Evolutionary conservation across 1,140 invertebrate species (phyloP).

Genomic region (Drosophila ananassae): DNA sequence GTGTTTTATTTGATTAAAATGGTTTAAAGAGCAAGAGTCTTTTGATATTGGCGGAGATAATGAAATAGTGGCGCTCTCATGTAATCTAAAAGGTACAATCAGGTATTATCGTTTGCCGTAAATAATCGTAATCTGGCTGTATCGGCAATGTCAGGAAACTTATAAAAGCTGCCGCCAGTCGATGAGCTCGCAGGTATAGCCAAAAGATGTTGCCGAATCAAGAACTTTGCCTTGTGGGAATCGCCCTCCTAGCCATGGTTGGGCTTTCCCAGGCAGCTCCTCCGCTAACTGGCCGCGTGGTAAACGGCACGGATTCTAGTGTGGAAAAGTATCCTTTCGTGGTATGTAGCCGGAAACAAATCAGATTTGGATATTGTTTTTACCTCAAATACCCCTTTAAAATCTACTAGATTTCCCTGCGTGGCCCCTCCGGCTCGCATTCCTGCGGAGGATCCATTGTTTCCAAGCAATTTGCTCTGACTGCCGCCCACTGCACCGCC

Average conservation of each 20-base stretch:
- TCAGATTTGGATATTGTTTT: neutral
- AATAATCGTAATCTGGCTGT: conserved; percentile 36
- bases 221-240: conserved; percentile 9
- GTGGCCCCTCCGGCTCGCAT: conserved; percentile 79
- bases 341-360: conserved; percentile 33
- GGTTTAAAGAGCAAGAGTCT: conserved; percentile 43
- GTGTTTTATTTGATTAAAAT: conserved; percentile 59
- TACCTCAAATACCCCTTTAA: no score
- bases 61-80: conserved; percentile 30
- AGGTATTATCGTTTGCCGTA: conserved; percentile 35
- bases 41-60: conserved; percentile 17
- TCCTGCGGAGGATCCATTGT: conserved; percentile 86
- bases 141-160: conserved; percentile 20
- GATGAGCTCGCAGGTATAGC: conserved; percentile 5
- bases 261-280: conserved; percentile 31
- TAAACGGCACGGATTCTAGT: conserved; percentile 70
- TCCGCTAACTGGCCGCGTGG: conserved; percentile 54
- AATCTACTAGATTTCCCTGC: conserved; percentile 62
- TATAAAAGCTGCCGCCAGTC: conserved; percentile 34
- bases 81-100: conserved; percentile 8
- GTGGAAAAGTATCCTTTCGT: conserved; percentile 73
- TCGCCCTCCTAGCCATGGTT: conserved; percentile 22
- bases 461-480: conserved; percentile 85
- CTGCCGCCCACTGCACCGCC: conserved; percentile 86
- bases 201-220: conserved; percentile 29